phyloP scores from a whole-genome alignment of 2,113 vertebrate species.

The Anolis carolinensis region DNA sequence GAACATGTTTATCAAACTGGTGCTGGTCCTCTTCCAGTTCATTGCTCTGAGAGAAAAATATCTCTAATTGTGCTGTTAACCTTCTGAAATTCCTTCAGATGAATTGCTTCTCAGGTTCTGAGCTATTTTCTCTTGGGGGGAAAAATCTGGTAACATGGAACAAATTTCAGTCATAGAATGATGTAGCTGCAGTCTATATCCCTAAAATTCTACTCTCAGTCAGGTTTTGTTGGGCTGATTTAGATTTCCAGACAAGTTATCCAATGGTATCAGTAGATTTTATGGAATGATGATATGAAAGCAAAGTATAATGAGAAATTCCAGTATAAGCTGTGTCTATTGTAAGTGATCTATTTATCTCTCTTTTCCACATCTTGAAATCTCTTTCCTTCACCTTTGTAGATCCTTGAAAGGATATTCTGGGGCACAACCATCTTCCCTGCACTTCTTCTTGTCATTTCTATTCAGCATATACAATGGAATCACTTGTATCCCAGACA shows the following conservation, averaged over 20 bases:
- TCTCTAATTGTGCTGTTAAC: neutral
- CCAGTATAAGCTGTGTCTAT: too few relatives aligned
- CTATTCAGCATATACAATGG: too few relatives aligned
- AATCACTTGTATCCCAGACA: too few relatives aligned
- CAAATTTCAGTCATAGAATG: neutral
- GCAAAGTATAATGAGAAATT: neutral
- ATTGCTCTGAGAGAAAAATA: slow-evolving; percentile 18
- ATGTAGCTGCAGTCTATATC: neutral
- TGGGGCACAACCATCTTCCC: too few relatives aligned
- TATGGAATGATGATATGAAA: neutral
- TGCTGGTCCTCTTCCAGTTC: slow-evolving; percentile 1
- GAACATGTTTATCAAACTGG: neutral
- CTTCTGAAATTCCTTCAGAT: neutral
- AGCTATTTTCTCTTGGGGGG: neutral
- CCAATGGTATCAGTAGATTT: neutral
- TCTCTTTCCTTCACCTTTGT: neutral
- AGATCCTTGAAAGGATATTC: neutral
- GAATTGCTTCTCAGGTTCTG: neutral
- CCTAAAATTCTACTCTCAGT: neutral
- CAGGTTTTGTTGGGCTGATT: neutral
- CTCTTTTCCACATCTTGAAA: neutral
- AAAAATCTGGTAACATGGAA: neutral
- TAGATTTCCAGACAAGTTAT: neutral
- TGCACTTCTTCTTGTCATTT: too few relatives aligned
- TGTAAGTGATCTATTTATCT: neutral